Evolutionary conservation across 2,888 invertebrate species (phyloP), one percentile per base, ranked within the genome.

Genomic region (Drosophila melanosoma): DNA sequence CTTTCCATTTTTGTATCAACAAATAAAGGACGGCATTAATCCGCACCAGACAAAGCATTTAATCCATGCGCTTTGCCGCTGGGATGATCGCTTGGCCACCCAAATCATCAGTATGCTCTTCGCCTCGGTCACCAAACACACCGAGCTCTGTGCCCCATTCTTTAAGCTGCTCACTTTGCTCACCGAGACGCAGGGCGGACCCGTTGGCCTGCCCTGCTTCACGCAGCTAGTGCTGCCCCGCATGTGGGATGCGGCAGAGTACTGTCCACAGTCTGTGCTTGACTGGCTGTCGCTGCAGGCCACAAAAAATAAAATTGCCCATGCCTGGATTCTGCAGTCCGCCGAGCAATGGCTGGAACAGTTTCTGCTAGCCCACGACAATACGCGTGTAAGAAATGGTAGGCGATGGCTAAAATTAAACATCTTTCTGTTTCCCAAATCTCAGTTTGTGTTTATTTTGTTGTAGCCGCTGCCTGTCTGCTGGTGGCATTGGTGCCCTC

Each of bases 1-100:
- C 17, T 98, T 98, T 93, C 97, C 98, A 36, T 99, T 99, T 93
- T 94, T 99, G 75, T 97, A 97, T 93, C 98, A 98, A 93, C 98
- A 98, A 94, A 98, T 98, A 60, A 96, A 98, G 81, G 99, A 99
- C 93, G 97, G 97, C 87, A 96, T 98, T 75, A 98, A 98, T 94
- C 94, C 98, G 49, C 96, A 97, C 91, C 98, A 98, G 93, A 98
- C 98, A 5, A 95, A 97, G 78, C 97, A 98, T 93, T 94, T 99
- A 68, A 97, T 98, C 82, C 98, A 98, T 93, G 97, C 98, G 20
- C 94, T 99, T 48, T 97, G 98, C 89, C 96, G 98, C 51, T 98
- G 97, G 95, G 98, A 98, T 93, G 98, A 98, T 89, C 95, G 96
- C 79, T 94, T 98, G 54, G 98, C 98, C 26, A 96, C 96, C 89